Conservation (phyloP, 2,888 invertebrate species). For the Syritta pipiens region DNA sequence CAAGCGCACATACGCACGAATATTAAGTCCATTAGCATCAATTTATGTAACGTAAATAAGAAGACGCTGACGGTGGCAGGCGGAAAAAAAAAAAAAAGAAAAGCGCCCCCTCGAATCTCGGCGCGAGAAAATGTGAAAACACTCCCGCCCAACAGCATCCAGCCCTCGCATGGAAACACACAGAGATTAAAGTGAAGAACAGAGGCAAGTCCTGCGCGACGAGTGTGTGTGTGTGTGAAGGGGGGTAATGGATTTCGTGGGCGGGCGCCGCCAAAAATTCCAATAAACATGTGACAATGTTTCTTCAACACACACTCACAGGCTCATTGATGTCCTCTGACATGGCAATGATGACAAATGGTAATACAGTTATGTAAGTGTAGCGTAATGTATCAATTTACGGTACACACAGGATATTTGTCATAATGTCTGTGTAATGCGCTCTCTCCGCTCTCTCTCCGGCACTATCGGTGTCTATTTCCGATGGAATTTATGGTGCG, state of each 20-base stretch:
- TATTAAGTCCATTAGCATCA: conserved; percentile 54
- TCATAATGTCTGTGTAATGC: conserved; percentile 11
- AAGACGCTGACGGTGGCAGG: background rate
- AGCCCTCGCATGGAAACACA: conserved; percentile 13
- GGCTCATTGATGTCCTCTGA: conserved; percentile 9
- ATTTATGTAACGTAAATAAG: conserved; percentile 53
- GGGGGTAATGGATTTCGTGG: conserved; percentile 11
- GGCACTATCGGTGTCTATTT: background rate
- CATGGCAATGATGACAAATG: conserved; percentile 21
- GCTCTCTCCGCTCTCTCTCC: background rate
- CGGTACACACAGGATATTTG: conserved; percentile 28
- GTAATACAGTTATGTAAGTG: conserved; percentile 40
- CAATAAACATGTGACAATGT: conserved; percentile 3
- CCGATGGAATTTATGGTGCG: conserved; percentile 2
- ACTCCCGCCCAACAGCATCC: no score
- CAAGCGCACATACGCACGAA: conserved; percentile 1
- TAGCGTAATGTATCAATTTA: conserved; percentile 43
- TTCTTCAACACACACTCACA: no score
- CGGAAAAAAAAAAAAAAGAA: background rate
- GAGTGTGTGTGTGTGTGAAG: conserved; percentile 3
- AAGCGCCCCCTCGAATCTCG: no score
- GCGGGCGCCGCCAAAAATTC: conserved; percentile 40
- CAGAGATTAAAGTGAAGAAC: conserved; percentile 14
- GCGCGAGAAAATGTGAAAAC: no score
- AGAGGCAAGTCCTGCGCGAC: conserved; percentile 11